Percentiles rank a stretch among this genome's conserved stretches.
Conservation (phyloP, 2,113 vertebrate species). For the Maccullochella peelii region DNA sequence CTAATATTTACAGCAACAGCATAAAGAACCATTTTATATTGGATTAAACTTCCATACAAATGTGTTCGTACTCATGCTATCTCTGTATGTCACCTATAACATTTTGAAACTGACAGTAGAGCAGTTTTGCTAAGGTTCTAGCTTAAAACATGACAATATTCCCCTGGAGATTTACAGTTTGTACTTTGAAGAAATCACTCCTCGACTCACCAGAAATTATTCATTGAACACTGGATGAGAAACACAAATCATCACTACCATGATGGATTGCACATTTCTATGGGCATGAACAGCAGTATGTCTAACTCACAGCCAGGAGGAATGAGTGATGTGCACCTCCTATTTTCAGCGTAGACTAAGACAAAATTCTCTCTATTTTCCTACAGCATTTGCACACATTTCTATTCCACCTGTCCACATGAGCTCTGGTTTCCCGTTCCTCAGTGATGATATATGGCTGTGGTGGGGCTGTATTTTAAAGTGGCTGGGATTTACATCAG, state of each 20-base stretch:
- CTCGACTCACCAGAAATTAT: constrained; percentile 17
- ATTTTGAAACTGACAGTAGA: not conserved
- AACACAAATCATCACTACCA: constrained; percentile 29
- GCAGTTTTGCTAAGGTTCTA: not conserved
- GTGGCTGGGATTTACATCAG: constrained; percentile 53
- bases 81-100: not conserved
- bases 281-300: constrained; percentile 10
- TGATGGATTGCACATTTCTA: constrained; percentile 40
- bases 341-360: constrained; percentile 19
- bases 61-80: not conserved
- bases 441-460: constrained; percentile 35
- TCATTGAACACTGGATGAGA: constrained; percentile 17
- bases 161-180: constrained; percentile 1
- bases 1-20: too few species aligned
- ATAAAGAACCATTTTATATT: not conserved
- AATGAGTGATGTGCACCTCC: constrained; percentile 33
- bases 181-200: not conserved
- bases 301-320: constrained; percentile 5
- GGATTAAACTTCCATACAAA: not conserved
- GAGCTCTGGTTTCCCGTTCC: constrained; percentile 11
- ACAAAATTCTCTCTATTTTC: constrained; percentile 30
- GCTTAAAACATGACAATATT: not conserved
- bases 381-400: constrained; percentile 34
- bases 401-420: constrained; percentile 13
- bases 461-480: constrained; percentile 31